Evolutionary conservation across 2,113 vertebrate species (phyloP), one percentile per base, ranked within the genome.

Genomic region (Malurus melanocephalus): DNA sequence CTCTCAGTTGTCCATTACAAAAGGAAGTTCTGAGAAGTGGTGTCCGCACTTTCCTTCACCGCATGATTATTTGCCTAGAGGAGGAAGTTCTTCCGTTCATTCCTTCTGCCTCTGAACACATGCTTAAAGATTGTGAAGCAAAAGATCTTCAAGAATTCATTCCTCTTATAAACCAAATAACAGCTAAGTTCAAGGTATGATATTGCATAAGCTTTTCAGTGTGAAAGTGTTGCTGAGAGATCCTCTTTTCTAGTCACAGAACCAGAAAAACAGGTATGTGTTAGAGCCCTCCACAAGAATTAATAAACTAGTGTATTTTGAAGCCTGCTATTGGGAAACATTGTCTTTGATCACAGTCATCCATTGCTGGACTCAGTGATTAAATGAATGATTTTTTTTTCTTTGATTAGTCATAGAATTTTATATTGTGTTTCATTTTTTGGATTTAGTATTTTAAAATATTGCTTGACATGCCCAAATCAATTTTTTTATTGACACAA

Each of bases 111-210:
- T 99, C 99, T 3, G 98, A 99, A 61, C 99, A 99, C 92, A 99
- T 99, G 99, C 98, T 99, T 84, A 99, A 99, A 96, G 99, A 99
- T 86, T 99, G 99, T 76, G 99, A 99, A 98, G 98, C 99, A 88
- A 98, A 98, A 94, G 99, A 99, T 94, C 98, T 99, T 90, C 99
- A 99, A 98, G 99, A 99, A 96, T 99, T 99, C 97, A 99, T 99
- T 97, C 99, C 99, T 18, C 98, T 99, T 86, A 99, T 99, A 98
- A 99, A 99, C 93, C 99, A 99, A 97, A 99, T 99, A 93, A 99
- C 99, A 15, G 98, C 99, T 89, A 99, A 99, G 94, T 99, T 99
- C 96, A 99, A 99, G 98, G 98, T 98, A 96, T 19, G 69, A 22
- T 60, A 48, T 15, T 83, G 13, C 20, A 26, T 64, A 69, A 82